A percentile compares a stretch with the other conserved stretches of the same genome.
Evolutionary conservation across 2,113 vertebrate genomes (phyloP).

Genomic region (Pelecanus crispus): DNA sequence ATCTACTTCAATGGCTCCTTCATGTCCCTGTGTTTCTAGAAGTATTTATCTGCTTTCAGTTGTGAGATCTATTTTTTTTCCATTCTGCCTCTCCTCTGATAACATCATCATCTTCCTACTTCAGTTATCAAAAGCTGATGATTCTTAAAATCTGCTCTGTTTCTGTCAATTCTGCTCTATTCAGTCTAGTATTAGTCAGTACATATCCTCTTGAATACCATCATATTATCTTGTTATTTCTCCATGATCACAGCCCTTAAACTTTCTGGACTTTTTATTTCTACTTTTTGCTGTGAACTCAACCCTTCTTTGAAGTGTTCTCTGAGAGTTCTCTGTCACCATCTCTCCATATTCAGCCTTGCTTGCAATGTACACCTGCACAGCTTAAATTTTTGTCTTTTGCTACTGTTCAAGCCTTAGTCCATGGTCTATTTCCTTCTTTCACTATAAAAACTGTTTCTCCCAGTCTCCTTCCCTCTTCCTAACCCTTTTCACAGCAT

Average conservation of each 20-base stretch:
- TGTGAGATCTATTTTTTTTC: background rate
- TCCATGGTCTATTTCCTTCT: background rate
- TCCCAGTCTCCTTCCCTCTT: background rate
- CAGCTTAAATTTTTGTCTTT: background rate
- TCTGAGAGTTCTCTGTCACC: background rate
- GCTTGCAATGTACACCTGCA: background rate
- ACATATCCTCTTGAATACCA: background rate
- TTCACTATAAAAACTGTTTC: background rate
- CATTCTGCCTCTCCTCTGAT: background rate
- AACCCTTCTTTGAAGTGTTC: background rate
- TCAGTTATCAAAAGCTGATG: background rate
- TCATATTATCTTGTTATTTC: background rate
- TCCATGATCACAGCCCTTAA: background rate
- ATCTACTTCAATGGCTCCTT: background rate
- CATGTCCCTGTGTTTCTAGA: background rate
- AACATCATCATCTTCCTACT: background rate
- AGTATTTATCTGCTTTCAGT: background rate
- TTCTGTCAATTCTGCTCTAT: background rate
- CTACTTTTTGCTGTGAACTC: background rate
- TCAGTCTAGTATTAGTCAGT: background rate
- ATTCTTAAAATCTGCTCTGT: constrained; percentile 17
- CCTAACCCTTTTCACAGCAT: background rate
- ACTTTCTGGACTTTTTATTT: background rate
- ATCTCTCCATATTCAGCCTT: background rate
- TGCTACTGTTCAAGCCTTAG: background rate